Evolutionary conservation across 2,113 vertebrate genomes (phyloP), one percentile per base, ranked within the genome.

Genomic region (Trichomycterus rosablanca): DNA sequence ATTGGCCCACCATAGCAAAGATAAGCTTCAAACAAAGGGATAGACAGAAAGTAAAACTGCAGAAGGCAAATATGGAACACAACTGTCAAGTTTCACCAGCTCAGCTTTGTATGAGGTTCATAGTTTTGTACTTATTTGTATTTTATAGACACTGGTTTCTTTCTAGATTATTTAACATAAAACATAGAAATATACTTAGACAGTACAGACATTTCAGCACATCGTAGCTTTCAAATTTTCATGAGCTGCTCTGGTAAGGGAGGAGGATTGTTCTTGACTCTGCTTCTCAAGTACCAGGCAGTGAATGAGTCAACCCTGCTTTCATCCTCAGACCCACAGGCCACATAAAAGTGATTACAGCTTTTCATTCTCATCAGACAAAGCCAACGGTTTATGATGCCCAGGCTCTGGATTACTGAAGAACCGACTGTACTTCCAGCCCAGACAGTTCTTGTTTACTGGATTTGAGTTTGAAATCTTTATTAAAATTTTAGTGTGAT

Each of bases 231-330:
- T 60, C 32, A 37, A 22, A 19, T 64, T 35, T 56, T 48, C 51
- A 55, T 48, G 51, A 56, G n/a, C 19, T 22, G 14, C 32, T 48
- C 42, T 39, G 7, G 24, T 7, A n/a, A n/a, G 15, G 37, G 15
- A 15, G 32, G n/a, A 60, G 18, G 32, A 53, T 53, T 52, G 50
- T 50, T 58, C 48, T 24, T 34, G 20, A 59, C 42, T 23, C 22
- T 60, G 57, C 50, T 67, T 39, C 37, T 54, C 65, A 59, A 48
- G 18, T 37, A 24, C 7, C 15, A 45, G 50, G 22, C 49, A 37
- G 11, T 65, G 63, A 37, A 10, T 65, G 63, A 57, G 52, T 65
- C 63, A 65, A 30, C 44, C 63, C 9, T 7, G 16, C 63, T 39
- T 67, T 60, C 23, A 37, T 60, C 39, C 40, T 28, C 40, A 39